Percentiles rank a stretch among this genome's conserved stretches.
Evolutionary conservation across 2,888 invertebrate species (phyloP).

Genomic region (Agrochola lychnidis): DNA sequence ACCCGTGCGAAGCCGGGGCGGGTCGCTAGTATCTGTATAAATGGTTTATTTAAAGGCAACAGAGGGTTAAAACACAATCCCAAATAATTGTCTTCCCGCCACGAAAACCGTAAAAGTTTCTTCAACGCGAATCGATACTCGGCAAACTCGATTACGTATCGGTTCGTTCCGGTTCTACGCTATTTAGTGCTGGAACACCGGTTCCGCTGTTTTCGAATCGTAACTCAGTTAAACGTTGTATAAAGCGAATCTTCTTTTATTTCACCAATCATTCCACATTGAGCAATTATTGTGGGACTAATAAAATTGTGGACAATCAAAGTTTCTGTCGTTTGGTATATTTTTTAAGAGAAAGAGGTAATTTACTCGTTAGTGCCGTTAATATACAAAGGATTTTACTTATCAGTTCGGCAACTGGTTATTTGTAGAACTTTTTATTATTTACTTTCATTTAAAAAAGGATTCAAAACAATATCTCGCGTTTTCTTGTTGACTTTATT

Average conservation of each 20-base stretch:
- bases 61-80: slow-evolving; percentile 51
- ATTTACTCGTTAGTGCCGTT: slow-evolving; percentile 26
- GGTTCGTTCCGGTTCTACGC: slow-evolving; percentile 68
- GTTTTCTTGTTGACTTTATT: slow-evolving; percentile 13
- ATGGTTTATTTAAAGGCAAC: slow-evolving; percentile 16
- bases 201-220: slow-evolving; percentile 72
- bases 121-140: slow-evolving; percentile 65
- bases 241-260: slow-evolving; percentile 71
- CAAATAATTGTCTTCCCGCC: slow-evolving; percentile 66
- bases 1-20: no score
- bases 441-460: slow-evolving; percentile 7
- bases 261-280: slow-evolving; percentile 67
- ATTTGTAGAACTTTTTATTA: background rate
- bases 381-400: slow-evolving; percentile 36
- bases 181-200: slow-evolving; percentile 69
- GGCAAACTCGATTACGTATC: slow-evolving; percentile 72
- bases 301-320: slow-evolving; percentile 66
- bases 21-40: background rate
- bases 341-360: slow-evolving; percentile 46
- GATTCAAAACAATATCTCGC: slow-evolving; percentile 1
- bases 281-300: slow-evolving; percentile 65
- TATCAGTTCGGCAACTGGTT: background rate
- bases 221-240: slow-evolving; percentile 73
- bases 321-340: slow-evolving; percentile 56
- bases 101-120: slow-evolving; percentile 68